Conservation (phyloP, 1,140 invertebrate genomes). For the Tribolium madens region DNA sequence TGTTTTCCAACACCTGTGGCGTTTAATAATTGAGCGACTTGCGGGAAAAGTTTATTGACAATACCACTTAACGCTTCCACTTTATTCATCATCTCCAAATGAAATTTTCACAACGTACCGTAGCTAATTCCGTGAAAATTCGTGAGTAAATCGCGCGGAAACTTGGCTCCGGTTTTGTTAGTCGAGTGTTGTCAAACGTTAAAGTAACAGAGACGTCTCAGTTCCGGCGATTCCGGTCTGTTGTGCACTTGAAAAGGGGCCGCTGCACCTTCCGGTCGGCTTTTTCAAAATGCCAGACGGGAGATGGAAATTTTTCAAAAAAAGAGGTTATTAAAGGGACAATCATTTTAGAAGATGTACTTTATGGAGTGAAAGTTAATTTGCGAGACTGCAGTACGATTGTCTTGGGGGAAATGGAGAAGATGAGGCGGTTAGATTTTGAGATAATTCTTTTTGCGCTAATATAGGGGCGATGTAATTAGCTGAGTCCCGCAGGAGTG, state of each 20-base stretch:
- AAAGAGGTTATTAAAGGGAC: not conserved
- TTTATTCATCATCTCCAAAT: slow-evolving; percentile 5
- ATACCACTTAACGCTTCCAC: slow-evolving; percentile 17
- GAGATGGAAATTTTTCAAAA: not conserved
- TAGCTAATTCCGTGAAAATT: slow-evolving; percentile 24
- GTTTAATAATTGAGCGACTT: slow-evolving; percentile 32
- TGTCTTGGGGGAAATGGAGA: not conserved
- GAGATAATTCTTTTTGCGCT: slow-evolving; percentile 8
- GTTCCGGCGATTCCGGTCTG: slow-evolving; percentile 28
- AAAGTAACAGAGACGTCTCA: slow-evolving; percentile 31
- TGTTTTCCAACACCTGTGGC: slow-evolving; percentile 30
- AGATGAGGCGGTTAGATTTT: not conserved
- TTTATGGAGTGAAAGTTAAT: not conserved
- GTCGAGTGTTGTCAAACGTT: slow-evolving; percentile 25
- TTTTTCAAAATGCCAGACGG: not conserved
- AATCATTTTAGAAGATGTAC: no score
- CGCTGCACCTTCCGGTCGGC: slow-evolving; percentile 9
- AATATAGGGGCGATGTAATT: slow-evolving; percentile 8
- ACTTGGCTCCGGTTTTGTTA: slow-evolving; percentile 12
- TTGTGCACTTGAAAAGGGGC: slow-evolving; percentile 34
- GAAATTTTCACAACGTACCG: not conserved
- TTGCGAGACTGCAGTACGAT: not conserved
- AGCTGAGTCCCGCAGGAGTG: not conserved
- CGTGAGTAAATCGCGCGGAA: slow-evolving; percentile 28
- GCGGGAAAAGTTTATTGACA: slow-evolving; percentile 30